Evolutionary conservation across 2,888 invertebrate genomes (phyloP), one percentile per base, ranked within the genome.

Genomic region (Pyrocoelia pectoralis): DNA sequence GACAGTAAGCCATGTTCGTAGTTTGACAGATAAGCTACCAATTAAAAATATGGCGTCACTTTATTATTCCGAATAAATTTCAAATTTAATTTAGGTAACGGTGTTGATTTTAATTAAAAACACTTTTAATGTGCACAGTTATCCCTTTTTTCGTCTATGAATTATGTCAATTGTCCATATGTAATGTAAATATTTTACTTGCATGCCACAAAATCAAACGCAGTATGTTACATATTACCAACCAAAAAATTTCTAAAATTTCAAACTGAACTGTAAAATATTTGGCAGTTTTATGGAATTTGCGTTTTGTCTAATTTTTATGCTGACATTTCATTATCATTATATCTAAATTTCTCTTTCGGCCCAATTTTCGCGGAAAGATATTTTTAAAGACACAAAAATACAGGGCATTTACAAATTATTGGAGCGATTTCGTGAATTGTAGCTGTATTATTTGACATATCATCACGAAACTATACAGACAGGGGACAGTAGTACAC

Each of bases 201-300:
- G 74, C 74, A 72, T 74, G 76, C 73, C 74, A 75, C 72, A 76
- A 76, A n/a, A 75, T 75, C 71, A 74, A 77, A 76, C 76, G 74
- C 75, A 75, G 72, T 76, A 71, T 55, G 55, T 56, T 61, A 46
- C 60, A 58, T 66, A 51, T 28, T 70, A 58, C 71, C 71, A 71
- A 70, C 69, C 18, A 6, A 24, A 24, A 51, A 56, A 54, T 59
- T 66, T 54, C 12, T 51, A 28, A 52, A 15, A 46, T 17, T 46
- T 46, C n/a, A 17, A 46, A 13, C 6, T n/a, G n/a, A n/a, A n/a
- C n/a, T n/a, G 12, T 41, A 6, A 13, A 8, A 6, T 14, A 41
- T 41, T 41, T 41, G 12, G 6, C 6, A 41, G 14, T 41, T 5
- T 41, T 3, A 3, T 6, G 12, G n/a, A 14, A 13, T 41, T 10